Conservation (phyloP, 2,888 invertebrate species). For the Hedychridium roseum region DNA sequence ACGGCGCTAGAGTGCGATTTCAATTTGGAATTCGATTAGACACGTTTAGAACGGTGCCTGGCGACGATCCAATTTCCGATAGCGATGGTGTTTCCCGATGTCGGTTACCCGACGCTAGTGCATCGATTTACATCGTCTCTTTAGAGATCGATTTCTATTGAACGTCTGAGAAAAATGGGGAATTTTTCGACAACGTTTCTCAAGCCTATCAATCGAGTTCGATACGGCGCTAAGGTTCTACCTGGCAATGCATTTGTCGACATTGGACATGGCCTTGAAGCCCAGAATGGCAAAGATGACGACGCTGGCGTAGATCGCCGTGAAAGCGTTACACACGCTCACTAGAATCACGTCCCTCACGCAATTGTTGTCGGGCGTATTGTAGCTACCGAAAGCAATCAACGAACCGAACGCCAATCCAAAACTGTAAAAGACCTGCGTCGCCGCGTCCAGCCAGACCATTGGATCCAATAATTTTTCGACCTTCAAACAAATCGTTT, state of each 20-base stretch:
- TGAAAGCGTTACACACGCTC: constrained; percentile 90
- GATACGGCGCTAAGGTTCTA: constrained; percentile 61
- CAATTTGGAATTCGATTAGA: neutral
- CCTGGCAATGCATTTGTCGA: constrained; percentile 81
- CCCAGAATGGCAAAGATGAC: constrained; percentile 96
- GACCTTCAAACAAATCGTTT: constrained; percentile 73
- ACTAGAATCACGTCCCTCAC: constrained; percentile 90
- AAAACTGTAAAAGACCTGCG: constrained; percentile 94
- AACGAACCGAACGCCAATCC: constrained; percentile 94
- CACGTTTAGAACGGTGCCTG: neutral
- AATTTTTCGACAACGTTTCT: no score
- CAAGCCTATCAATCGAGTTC: no score
- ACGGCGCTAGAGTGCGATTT: neutral
- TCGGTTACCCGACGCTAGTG: no score
- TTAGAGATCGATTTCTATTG: no score
- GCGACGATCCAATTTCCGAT: neutral
- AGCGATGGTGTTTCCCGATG: no score
- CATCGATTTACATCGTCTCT: no score
- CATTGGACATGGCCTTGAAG: constrained; percentile 93
- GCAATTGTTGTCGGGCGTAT: constrained; percentile 93
- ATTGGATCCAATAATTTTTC: constrained; percentile 85
- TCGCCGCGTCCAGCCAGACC: constrained; percentile 96
- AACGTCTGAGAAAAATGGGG: no score
- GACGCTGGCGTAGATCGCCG: constrained; percentile 93
- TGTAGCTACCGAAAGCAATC: constrained; percentile 96